These are phyloP conservation scores for Psix sp. DNA, from an alignment of 1,140 invertebrate species.

Conservation along the genomic window DNA sequence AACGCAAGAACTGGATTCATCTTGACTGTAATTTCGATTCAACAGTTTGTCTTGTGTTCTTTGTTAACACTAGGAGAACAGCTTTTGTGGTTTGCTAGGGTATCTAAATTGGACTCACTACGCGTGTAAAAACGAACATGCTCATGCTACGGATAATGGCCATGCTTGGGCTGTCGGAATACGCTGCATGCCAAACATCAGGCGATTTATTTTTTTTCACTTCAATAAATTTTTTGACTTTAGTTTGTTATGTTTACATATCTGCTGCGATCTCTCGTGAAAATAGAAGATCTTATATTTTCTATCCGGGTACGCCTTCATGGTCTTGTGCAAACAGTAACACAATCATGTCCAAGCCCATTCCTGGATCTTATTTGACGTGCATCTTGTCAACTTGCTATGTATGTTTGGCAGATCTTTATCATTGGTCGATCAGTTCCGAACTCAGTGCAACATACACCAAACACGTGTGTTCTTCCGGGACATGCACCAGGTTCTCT, in stretches of 20 bases:
- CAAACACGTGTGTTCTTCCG: constrained; percentile 37
- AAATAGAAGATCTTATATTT: too few relatives aligned
- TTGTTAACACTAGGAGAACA: constrained; percentile 18
- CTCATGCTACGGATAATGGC: constrained; percentile 70
- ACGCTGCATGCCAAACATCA: constrained; percentile 62
- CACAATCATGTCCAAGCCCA: too few relatives aligned
- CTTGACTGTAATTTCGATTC: constrained; percentile 81
- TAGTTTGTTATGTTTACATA: constrained; percentile 23
- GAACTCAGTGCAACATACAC: constrained; percentile 31
- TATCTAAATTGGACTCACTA: constrained; percentile 69
- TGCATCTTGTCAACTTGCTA: too few relatives aligned
- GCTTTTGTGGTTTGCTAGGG: constrained; percentile 53
- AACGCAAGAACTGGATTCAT: constrained; percentile 93
- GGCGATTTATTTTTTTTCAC: constrained; percentile 15
- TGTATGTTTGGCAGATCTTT: too few relatives aligned
- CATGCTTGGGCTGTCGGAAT: constrained; percentile 66
- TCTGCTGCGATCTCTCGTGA: background rate
- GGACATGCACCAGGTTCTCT: constrained; percentile 25
- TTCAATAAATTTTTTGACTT: constrained; percentile 20
- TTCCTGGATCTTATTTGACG: too few relatives aligned
- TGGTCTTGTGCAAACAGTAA: too few relatives aligned
- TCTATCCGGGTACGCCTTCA: too few relatives aligned
- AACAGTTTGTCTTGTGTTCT: constrained; percentile 61
- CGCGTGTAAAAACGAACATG: constrained; percentile 71
- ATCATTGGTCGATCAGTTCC: constrained; percentile 11